Percentiles rank a stretch among this genome's conserved stretches.
Conservation (phyloP, 2,113 vertebrate genomes). For the Puffinus mauretanicus region DNA sequence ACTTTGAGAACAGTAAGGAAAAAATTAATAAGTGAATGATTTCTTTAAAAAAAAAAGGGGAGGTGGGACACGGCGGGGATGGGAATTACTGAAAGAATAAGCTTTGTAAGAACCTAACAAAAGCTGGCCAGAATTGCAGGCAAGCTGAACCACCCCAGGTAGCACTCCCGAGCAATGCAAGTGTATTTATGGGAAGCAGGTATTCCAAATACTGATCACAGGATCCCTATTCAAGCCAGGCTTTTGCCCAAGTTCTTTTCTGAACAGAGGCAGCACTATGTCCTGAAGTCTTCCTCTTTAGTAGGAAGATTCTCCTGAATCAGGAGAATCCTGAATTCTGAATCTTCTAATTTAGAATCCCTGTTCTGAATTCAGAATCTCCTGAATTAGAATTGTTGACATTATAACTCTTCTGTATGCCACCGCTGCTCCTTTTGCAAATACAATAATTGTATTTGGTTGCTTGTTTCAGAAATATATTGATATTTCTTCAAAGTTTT, state of each 20-base stretch:
- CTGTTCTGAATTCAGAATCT: background rate
- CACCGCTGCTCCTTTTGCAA: background rate
- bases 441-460: background rate
- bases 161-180: background rate
- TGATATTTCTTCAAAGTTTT: background rate
- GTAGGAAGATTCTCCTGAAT: background rate
- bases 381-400: background rate
- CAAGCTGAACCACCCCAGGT: background rate
- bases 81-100: background rate
- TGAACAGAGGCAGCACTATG: background rate
- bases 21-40: background rate
- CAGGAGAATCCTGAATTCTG: background rate
- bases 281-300: background rate
- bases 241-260: background rate
- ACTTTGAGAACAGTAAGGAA: background rate
- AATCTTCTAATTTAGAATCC: background rate
- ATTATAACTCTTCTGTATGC: background rate
- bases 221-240: background rate
- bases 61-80: background rate
- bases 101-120: background rate
- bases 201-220: background rate
- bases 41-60: background rate
- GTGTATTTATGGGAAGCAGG: background rate
- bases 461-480: background rate
- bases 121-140: background rate